Evolutionary conservation across 2,113 vertebrate genomes (phyloP).

Genomic region (Ceuthmochares aereus): DNA sequence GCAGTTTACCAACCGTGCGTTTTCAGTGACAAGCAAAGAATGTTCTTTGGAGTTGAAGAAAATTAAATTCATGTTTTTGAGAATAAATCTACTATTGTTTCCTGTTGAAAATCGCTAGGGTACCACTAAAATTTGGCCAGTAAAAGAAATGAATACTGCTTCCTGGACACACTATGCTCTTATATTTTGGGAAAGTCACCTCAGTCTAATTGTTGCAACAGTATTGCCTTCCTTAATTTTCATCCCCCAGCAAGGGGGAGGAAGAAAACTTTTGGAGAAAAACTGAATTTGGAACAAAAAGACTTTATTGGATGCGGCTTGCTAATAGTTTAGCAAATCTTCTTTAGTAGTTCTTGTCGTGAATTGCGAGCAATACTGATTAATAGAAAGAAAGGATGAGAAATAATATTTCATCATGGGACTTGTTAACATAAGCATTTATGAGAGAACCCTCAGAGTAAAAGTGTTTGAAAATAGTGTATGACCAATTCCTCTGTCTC

Average conservation of each 20-base stretch:
- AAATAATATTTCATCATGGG: neutral
- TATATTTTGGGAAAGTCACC: neutral
- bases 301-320: neutral
- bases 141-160: neutral
- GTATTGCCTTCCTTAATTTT: neutral
- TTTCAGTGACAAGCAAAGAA: neutral
- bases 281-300: neutral
- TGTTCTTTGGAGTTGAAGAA: neutral
- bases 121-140: neutral
- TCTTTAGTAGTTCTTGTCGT: neutral
- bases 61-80: neutral
- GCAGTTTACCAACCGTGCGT: neutral
- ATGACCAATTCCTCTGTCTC: neutral
- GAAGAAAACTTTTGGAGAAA: neutral
- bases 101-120: neutral
- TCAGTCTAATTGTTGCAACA: neutral
- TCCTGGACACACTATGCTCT: neutral
- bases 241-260: neutral
- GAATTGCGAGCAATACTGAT: neutral
- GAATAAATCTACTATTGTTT: neutral
- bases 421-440: neutral
- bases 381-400: neutral
- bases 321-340: neutral
- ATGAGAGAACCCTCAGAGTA: neutral
- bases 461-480: neutral